phyloP scores from a whole-genome alignment of 2,888 invertebrate genomes.

The Zaprionus obscuricornis region DNA sequence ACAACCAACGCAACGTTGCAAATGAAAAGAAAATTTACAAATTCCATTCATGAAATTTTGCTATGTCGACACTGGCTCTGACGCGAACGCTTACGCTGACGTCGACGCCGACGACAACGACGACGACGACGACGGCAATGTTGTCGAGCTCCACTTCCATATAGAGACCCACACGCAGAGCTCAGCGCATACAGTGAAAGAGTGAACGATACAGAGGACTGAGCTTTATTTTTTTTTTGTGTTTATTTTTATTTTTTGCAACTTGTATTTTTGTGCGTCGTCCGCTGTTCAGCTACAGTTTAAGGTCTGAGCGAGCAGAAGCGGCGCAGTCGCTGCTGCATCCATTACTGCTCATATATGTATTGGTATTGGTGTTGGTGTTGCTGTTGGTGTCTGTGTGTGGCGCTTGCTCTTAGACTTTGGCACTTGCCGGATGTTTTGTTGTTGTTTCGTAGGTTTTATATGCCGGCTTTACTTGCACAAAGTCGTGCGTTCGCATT shows the following conservation, averaged over 20 bases:
- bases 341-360: slow-evolving; percentile 17
- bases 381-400: slow-evolving; percentile 51
- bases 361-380: slow-evolving; percentile 8
- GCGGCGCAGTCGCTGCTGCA: slow-evolving; percentile 40
- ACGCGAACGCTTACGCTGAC: slow-evolving; percentile 29
- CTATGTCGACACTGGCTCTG: slow-evolving; percentile 57
- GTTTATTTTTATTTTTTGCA: slow-evolving; percentile 23
- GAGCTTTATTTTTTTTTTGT: slow-evolving; percentile 24
- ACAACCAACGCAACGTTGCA: slow-evolving; percentile 51
- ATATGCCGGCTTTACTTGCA: slow-evolving; percentile 56
- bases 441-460: slow-evolving; percentile 54
- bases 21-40: slow-evolving; percentile 82
- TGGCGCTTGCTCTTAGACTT: slow-evolving; percentile 69
- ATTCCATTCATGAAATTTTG: slow-evolving; percentile 83
- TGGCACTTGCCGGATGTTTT: slow-evolving; percentile 70
- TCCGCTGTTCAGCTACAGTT: slow-evolving; percentile 2
- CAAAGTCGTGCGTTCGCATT: slow-evolving; percentile 6
- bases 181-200: slow-evolving; percentile 12
- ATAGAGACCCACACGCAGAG: slow-evolving; percentile 37
- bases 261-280: slow-evolving; percentile 26
- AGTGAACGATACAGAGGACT: slow-evolving; percentile 31
- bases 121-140: neutral
- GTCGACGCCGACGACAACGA: slow-evolving; percentile 1
- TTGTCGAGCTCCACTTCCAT: slow-evolving; percentile 47
- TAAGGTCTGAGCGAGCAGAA: slow-evolving; percentile 22